Conservation (phyloP, 1,140 invertebrate genomes). For the Ostrea denselamellosa region DNA sequence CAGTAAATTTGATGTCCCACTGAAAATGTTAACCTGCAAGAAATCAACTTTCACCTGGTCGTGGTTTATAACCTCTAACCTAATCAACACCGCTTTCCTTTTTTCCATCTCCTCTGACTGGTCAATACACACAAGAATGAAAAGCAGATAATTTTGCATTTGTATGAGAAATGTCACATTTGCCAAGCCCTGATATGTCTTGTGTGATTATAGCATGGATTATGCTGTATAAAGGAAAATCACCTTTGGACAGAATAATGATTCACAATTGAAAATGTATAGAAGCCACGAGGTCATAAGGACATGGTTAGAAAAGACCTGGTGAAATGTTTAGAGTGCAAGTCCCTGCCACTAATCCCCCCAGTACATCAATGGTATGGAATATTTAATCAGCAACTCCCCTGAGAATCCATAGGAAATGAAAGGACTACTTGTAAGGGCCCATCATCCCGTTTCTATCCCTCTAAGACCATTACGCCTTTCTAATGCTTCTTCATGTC, state of each 20-base stretch:
- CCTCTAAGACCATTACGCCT: slow-evolving; percentile 30
- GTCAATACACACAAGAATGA: slow-evolving; percentile 31
- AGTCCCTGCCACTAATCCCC: neutral
- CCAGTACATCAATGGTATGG: neutral
- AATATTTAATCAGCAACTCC: slow-evolving; percentile 34
- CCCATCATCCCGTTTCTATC: slow-evolving; percentile 22
- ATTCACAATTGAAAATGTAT: slow-evolving; percentile 34
- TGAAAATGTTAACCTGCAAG: neutral
- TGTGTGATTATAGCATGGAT: slow-evolving; percentile 2
- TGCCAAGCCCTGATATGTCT: slow-evolving; percentile 23
- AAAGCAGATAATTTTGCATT: slow-evolving; percentile 35
- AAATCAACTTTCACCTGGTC: slow-evolving; percentile 29
- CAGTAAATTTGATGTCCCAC: slow-evolving; percentile 8
- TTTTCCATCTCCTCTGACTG: neutral
- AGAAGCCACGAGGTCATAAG: slow-evolving; percentile 34
- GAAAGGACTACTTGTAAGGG: slow-evolving; percentile 35
- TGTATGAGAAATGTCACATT: slow-evolving; percentile 37
- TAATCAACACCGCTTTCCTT: neutral
- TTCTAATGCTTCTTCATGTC: slow-evolving; percentile 31
- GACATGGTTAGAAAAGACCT: slow-evolving; percentile 20
- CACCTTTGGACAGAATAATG: slow-evolving; percentile 30
- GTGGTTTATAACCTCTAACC: slow-evolving; percentile 11
- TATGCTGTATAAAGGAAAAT: slow-evolving; percentile 31
- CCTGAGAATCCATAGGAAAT: slow-evolving; percentile 31
- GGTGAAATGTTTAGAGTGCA: neutral